Conservation (phyloP, 2,797 vertebrate species). For the Lithobates sylvaticus region DNA sequence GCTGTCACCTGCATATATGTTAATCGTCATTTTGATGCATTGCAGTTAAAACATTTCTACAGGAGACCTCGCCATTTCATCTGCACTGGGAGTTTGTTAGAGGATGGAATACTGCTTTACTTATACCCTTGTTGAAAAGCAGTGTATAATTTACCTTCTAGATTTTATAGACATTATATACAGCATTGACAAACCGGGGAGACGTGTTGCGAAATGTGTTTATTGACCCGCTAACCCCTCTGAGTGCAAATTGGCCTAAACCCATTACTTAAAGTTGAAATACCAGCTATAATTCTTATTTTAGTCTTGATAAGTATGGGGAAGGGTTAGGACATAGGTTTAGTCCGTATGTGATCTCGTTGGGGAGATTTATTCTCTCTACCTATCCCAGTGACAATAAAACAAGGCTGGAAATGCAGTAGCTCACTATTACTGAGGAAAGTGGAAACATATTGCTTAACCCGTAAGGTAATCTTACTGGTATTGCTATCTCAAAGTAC, state of each 20-base stretch:
- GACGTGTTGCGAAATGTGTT: background rate
- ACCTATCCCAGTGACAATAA: too few species aligned
- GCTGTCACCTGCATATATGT: slow-evolving; percentile 43
- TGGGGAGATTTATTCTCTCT: too few species aligned
- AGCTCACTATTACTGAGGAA: too few species aligned
- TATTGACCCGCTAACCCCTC: background rate
- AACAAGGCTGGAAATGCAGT: too few species aligned
- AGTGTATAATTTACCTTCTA: background rate
- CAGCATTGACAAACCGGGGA: background rate
- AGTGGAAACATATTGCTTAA: too few species aligned
- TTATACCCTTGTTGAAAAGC: background rate
- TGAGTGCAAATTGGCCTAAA: background rate
- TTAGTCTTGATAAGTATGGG: too few species aligned
- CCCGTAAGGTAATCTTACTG: too few species aligned
- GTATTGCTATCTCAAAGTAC: too few species aligned
- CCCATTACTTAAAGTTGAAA: background rate
- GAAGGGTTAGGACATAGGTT: too few species aligned
- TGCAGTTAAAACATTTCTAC: slow-evolving; percentile 29
- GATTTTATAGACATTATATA: background rate
- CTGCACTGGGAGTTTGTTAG: background rate
- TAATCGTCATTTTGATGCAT: slow-evolving; percentile 20
- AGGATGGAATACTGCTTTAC: background rate
- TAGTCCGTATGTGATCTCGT: too few species aligned
- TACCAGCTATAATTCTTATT: too few species aligned
- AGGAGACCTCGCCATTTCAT: background rate